A percentile compares a stretch with the other conserved stretches of the same genome.
Conservation (phyloP, 1,140 invertebrate species). For the Drosophila neocordata region DNA sequence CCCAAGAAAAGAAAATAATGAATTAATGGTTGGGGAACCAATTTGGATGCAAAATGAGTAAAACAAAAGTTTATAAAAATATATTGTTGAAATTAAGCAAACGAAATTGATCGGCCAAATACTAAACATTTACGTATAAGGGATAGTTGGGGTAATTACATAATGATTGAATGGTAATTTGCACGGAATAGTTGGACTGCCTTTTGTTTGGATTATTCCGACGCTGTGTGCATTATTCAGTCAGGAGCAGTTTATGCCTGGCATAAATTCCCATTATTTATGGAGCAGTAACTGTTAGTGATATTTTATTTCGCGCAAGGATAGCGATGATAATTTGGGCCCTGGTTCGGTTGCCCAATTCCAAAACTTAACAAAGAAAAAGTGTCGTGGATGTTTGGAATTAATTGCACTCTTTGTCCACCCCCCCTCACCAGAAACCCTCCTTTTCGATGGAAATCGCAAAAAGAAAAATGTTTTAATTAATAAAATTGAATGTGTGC, state of each 20-base stretch:
- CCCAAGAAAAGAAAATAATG: conserved; percentile 7
- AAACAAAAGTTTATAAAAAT: conserved; percentile 70
- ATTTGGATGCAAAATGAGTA: conserved; percentile 58
- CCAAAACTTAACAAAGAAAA: conserved; percentile 81
- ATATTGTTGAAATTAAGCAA: conserved; percentile 70
- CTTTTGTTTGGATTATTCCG: conserved; percentile 43
- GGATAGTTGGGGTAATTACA: conserved; percentile 64
- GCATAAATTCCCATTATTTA: conserved; percentile 83
- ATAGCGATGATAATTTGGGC: conserved; percentile 69
- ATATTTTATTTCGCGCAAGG: conserved; percentile 82
- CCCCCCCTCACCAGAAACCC: not conserved
- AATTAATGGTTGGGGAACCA: conserved; percentile 40
- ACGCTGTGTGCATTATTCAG: not conserved
- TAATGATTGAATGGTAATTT: conserved; percentile 83
- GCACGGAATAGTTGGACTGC: conserved; percentile 55
- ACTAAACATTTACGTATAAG: conserved; percentile 26
- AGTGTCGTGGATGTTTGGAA: conserved; percentile 79
- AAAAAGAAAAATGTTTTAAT: conserved; percentile 78
- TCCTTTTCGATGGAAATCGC: conserved; percentile 53
- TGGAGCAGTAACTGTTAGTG: conserved; percentile 81
- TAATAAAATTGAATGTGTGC: conserved; percentile 82
- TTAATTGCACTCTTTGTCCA: conserved; percentile 69
- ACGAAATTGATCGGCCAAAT: conserved; percentile 48
- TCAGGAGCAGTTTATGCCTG: conserved; percentile 40
- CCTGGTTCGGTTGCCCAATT: conserved; percentile 18